Conservation (phyloP, 2,888 invertebrate species). For the Dryobota labecula region DNA sequence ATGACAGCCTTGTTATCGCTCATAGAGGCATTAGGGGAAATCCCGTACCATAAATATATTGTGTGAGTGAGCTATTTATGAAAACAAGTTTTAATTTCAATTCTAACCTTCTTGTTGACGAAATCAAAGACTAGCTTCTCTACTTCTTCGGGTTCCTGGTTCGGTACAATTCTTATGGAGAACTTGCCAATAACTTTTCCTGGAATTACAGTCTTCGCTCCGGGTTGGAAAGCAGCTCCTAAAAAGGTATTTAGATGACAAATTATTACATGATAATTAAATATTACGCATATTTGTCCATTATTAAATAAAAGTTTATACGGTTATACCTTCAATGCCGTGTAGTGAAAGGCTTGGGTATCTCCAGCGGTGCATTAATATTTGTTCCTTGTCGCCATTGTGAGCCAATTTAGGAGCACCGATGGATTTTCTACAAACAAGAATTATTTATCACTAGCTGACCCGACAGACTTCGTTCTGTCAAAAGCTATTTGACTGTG, state of each 20-base stretch:
- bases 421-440: slow-evolving; percentile 89
- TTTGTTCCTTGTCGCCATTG: slow-evolving; percentile 94
- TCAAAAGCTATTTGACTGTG: too few relatives aligned
- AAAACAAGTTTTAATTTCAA: slow-evolving; percentile 2
- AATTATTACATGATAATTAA: slow-evolving; percentile 3
- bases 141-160: slow-evolving; percentile 96
- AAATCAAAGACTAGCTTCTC: slow-evolving; percentile 94
- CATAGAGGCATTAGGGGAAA: slow-evolving; percentile 14
- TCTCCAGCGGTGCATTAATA: slow-evolving; percentile 98
- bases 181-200: slow-evolving; percentile 98
- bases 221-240: slow-evolving; percentile 97
- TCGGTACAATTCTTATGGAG: slow-evolving; percentile 98
- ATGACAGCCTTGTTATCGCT: slow-evolving; percentile 14
- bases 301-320: slow-evolving; percentile 17
- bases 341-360: slow-evolving; percentile 98
- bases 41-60: slow-evolving; percentile 5
- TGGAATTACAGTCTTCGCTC: slow-evolving; percentile 98
- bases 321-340: slow-evolving; percentile 95
- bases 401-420: slow-evolving; percentile 93
- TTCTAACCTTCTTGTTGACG: slow-evolving; percentile 91
- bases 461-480: too few relatives aligned
- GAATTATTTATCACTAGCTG: neutral
- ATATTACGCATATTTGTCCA: neutral
- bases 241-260: slow-evolving; percentile 27
- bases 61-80: neutral